A percentile compares a stretch with the other conserved stretches of the same genome.
Evolutionary conservation across 2,797 vertebrate species (phyloP).

Genomic region (Streptopelia turtur): DNA sequence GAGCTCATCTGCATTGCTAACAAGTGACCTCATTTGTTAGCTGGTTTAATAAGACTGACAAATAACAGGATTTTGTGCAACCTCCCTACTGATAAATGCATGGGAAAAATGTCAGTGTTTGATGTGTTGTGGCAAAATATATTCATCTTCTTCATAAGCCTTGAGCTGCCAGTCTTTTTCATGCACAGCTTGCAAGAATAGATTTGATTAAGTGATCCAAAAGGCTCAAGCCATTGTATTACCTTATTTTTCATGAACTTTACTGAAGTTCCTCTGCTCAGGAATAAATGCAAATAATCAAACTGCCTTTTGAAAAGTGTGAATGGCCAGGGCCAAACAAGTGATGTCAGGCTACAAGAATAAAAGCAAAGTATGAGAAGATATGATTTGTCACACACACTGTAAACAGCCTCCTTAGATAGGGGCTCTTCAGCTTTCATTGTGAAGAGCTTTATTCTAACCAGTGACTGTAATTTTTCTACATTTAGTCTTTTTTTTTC

Average conservation of each 20-base stretch:
- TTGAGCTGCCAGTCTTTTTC: background rate
- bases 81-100: background rate
- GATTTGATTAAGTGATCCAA: background rate
- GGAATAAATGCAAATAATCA: constrained; percentile 2
- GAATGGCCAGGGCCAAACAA: background rate
- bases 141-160: background rate
- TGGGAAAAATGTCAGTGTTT: background rate
- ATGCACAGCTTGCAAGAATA: background rate
- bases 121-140: background rate
- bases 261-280: background rate
- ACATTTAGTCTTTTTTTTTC: background rate
- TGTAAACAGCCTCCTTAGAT: background rate
- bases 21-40: background rate
- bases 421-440: background rate
- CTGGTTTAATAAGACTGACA: background rate
- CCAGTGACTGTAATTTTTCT: background rate
- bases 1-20: background rate
- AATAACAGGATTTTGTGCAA: background rate
- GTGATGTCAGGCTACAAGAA: background rate
- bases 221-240: background rate
- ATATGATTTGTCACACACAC: background rate
- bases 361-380: constrained; percentile 2
- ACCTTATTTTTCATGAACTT: background rate
- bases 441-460: background rate
- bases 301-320: background rate